phyloP scores from a whole-genome alignment of 1,140 invertebrate genomes.

The Diachasma alloeum region DNA sequence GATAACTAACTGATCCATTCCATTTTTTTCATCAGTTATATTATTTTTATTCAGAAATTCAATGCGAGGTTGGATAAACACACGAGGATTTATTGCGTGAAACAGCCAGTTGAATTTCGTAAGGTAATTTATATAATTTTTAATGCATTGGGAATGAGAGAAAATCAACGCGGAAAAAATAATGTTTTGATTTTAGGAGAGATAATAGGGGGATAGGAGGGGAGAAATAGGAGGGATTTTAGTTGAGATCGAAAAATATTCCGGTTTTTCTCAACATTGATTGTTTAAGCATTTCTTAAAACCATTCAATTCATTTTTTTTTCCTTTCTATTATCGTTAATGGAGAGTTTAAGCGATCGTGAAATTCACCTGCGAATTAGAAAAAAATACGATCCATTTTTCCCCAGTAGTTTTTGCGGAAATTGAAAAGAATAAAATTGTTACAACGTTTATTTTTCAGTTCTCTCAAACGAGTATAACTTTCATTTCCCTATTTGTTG shows the following conservation, averaged over 20 bases:
- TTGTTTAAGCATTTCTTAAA: not conserved
- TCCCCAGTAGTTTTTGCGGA: too few relatives aligned
- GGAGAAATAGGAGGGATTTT: too few relatives aligned
- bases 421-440: too few relatives aligned
- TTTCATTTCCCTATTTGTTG: too few relatives aligned
- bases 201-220: not conserved
- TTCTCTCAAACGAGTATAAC: too few relatives aligned
- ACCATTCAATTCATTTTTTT: too few relatives aligned
- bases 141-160: not conserved
- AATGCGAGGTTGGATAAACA: not conserved
- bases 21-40: not conserved
- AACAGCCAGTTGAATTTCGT: not conserved
- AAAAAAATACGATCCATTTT: too few relatives aligned
- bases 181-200: not conserved
- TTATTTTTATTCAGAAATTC: not conserved
- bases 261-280: not conserved
- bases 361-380: too few relatives aligned
- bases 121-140: not conserved
- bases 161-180: not conserved
- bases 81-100: not conserved
- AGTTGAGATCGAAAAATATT: not conserved
- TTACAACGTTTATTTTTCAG: too few relatives aligned
- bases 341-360: too few relatives aligned
- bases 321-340: too few relatives aligned
- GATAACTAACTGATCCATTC: not conserved